A percentile compares a stretch with the other conserved stretches of the same genome.
Evolutionary conservation across 2,888 invertebrate species (phyloP).

Genomic region (Himalopsyche anomala): DNA sequence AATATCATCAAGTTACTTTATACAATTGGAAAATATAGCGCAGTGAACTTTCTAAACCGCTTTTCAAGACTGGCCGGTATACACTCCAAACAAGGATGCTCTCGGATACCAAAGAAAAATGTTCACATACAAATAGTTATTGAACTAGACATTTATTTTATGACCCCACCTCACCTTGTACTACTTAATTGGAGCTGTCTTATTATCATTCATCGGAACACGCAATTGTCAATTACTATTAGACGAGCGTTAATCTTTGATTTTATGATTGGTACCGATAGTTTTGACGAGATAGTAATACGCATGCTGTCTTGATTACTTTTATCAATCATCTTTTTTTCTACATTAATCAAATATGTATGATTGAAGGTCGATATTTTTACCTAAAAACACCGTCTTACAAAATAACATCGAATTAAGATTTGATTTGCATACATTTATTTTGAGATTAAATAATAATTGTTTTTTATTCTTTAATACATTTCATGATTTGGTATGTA

Average conservation of each 20-base stretch:
- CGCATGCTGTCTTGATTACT: neutral
- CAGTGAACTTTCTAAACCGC: conserved; percentile 61
- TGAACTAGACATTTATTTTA: conserved; percentile 27
- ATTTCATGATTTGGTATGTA: too few relatives aligned
- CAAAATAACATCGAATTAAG: too few relatives aligned
- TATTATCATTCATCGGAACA: neutral
- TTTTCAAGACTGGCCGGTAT: conserved; percentile 51
- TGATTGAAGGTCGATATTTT: neutral
- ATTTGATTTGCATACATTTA: too few relatives aligned
- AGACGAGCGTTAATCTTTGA: neutral
- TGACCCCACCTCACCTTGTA: conserved; percentile 11
- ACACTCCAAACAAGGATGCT: conserved; percentile 43
- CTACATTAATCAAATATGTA: neutral
- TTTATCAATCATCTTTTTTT: neutral
- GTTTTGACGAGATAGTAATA: neutral
- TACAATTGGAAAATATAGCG: conserved; percentile 62
- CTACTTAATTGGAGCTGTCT: neutral
- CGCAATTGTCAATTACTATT: neutral
- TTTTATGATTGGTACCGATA: neutral
- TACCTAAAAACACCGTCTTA: too few relatives aligned
- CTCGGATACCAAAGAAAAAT: conserved; percentile 47
- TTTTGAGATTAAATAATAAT: too few relatives aligned
- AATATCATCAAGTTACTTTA: conserved; percentile 55
- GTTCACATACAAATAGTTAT: conserved; percentile 18
- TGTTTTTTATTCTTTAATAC: too few relatives aligned